Evolutionary conservation across 2,797 vertebrate species (phyloP).

Genomic region (Aplochiton taeniatus): DNA sequence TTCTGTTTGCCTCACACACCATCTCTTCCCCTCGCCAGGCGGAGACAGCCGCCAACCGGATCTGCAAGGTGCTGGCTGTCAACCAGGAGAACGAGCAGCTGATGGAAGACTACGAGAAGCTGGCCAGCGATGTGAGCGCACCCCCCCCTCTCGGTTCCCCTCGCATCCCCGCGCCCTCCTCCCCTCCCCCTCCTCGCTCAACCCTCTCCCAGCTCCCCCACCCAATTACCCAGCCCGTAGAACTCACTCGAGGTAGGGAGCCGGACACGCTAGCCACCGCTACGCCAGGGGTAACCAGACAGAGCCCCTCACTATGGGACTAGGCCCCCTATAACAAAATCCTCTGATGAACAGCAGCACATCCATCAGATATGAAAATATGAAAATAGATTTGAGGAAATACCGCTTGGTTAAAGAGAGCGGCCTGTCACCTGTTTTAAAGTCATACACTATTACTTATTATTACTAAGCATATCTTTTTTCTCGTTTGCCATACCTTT

Average conservation of each 20-base stretch:
- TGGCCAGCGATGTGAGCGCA: slow-evolving; percentile 95
- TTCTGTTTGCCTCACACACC: slow-evolving; percentile 24
- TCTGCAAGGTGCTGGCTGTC: slow-evolving; percentile 98
- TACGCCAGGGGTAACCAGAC: no score
- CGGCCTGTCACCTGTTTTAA: no score
- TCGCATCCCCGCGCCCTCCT: slow-evolving; percentile 30
- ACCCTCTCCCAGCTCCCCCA: slow-evolving; percentile 16
- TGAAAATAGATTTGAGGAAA: no score
- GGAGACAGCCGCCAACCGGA: slow-evolving; percentile 97
- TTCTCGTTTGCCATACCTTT: neutral
- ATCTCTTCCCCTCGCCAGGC: slow-evolving; percentile 75
- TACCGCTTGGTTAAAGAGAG: no score
- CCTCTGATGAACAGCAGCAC: no score
- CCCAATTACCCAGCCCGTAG: neutral
- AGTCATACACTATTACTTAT: neutral
- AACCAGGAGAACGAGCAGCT: slow-evolving; percentile 99
- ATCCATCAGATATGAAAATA: no score
- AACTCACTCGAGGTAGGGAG: neutral
- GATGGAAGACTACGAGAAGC: slow-evolving; percentile 98
- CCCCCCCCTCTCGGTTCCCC: slow-evolving; percentile 30
- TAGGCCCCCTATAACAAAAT: no score
- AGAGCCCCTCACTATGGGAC: no score
- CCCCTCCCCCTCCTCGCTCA: slow-evolving; percentile 1
- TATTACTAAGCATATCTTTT: neutral
- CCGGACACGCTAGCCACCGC: no score